phyloP scores from a whole-genome alignment of 2,888 invertebrate genomes.

The Xylophagus ater region DNA sequence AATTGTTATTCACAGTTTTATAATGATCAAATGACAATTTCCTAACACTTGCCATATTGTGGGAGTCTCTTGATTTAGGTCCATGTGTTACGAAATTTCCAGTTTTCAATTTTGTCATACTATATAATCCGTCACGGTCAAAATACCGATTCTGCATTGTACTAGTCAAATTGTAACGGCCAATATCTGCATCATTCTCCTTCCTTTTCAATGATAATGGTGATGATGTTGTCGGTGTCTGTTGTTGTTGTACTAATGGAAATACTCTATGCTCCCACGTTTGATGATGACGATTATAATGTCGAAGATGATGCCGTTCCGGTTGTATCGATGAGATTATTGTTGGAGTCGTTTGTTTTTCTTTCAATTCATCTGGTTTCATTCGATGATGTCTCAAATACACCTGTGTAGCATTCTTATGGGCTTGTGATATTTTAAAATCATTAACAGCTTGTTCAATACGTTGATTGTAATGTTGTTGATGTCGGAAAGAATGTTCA shows the following conservation, averaged over 20 bases:
- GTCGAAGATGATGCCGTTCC: conserved; percentile 31
- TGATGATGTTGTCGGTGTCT: conserved; percentile 13
- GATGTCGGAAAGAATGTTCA: conserved; percentile 25
- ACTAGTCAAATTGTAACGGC: conserved; percentile 18
- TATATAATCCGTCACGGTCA: conserved; percentile 31
- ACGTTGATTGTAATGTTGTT: conserved; percentile 26
- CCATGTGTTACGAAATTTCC: conserved; percentile 10
- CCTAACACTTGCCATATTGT: background rate
- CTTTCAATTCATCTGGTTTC: no score
- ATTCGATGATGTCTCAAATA: conserved; percentile 19
- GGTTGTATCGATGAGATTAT: no score
- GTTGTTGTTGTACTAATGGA: conserved; percentile 27
- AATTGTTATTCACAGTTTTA: background rate
- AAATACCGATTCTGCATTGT: conserved; percentile 27
- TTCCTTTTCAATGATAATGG: no score
- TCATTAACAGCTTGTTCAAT: conserved; percentile 22
- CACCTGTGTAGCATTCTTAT: conserved; percentile 10
- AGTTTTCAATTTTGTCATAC: conserved; percentile 6
- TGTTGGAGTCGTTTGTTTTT: no score
- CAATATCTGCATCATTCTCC: no score
- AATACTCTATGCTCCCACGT: conserved; percentile 30
- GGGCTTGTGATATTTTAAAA: conserved; percentile 19
- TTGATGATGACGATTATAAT: conserved; percentile 32
- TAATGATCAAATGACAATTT: no score
- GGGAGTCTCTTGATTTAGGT: conserved; percentile 2